Conservation (phyloP, 53 echinoderm and acorn worm genomes). For the Henricia sp. region DNA sequence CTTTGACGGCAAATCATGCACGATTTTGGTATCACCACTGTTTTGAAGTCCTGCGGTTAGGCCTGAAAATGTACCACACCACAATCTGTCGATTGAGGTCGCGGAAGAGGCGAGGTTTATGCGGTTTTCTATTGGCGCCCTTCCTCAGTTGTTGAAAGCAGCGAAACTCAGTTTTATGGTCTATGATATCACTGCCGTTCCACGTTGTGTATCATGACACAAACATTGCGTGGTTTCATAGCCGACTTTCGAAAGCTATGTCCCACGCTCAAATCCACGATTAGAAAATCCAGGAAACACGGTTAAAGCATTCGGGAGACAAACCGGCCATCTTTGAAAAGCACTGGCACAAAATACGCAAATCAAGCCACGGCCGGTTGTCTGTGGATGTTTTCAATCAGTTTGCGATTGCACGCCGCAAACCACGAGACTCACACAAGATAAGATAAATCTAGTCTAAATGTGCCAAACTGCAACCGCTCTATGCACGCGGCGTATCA, state of each 20-base stretch:
- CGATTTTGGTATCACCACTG: no score
- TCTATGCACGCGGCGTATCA: slow-evolving; percentile 19
- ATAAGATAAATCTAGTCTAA: slow-evolving; percentile 64
- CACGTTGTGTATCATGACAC: not conserved
- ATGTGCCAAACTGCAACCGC: slow-evolving; percentile 51
- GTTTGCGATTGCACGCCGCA: slow-evolving; percentile 29
- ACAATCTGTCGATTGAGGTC: no score
- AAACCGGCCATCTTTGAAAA: slow-evolving; percentile 12
- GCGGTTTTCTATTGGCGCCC: no score
- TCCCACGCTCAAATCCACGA: not conserved
- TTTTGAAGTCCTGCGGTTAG: no score
- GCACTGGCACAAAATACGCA: not conserved
- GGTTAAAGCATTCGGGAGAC: not conserved
- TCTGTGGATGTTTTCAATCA: not conserved
- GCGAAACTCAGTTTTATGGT: not conserved
- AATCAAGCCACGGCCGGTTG: not conserved
- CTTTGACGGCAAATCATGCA: no score
- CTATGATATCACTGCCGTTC: not conserved
- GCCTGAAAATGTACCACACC: no score
- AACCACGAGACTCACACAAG: slow-evolving; percentile 15
- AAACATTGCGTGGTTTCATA: slow-evolving; percentile 10
- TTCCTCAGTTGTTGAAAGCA: not conserved
- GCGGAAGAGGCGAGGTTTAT: no score
- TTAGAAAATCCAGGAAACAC: slow-evolving; percentile 10
- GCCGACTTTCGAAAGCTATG: not conserved